Conservation (phyloP, 2,113 vertebrate species). For the Buteo buteo region DNA sequence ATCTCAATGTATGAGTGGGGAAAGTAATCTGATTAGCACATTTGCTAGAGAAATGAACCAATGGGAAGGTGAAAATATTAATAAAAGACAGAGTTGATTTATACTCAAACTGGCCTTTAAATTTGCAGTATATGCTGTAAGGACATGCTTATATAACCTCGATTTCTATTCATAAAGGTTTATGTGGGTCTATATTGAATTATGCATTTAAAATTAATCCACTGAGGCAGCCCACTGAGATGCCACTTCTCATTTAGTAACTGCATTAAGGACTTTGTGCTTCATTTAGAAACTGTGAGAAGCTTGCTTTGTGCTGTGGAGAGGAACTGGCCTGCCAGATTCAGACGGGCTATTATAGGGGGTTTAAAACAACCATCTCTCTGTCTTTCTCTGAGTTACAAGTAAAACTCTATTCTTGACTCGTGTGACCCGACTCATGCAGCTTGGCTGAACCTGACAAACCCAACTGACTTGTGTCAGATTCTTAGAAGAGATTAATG, state of each 20-base stretch:
- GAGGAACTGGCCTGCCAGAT: conserved; percentile 32
- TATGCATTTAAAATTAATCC: conserved; percentile 67
- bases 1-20: neutral
- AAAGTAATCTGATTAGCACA: conserved; percentile 27
- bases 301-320: conserved; percentile 39
- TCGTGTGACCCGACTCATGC: neutral
- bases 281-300: conserved; percentile 58
- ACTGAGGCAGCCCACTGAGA: conserved; percentile 64
- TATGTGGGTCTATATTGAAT: conserved; percentile 65
- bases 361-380: conserved; percentile 13
- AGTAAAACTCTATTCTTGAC: neutral
- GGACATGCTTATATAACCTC: conserved; percentile 62
- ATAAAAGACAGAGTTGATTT: conserved; percentile 44
- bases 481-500: neutral
- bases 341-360: conserved; percentile 3
- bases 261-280: conserved; percentile 52
- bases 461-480: neutral
- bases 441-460: conserved; percentile 31
- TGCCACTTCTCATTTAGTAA: conserved; percentile 63
- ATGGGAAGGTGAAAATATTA: conserved; percentile 30
- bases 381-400: neutral
- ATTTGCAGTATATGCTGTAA: conserved; percentile 31
- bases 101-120: conserved; percentile 44
- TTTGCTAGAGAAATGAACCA: conserved; percentile 27
- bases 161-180: conserved; percentile 14